phyloP scores from a whole-genome alignment of 2,888 invertebrate genomes.

The Drosophila flavopinicola region DNA sequence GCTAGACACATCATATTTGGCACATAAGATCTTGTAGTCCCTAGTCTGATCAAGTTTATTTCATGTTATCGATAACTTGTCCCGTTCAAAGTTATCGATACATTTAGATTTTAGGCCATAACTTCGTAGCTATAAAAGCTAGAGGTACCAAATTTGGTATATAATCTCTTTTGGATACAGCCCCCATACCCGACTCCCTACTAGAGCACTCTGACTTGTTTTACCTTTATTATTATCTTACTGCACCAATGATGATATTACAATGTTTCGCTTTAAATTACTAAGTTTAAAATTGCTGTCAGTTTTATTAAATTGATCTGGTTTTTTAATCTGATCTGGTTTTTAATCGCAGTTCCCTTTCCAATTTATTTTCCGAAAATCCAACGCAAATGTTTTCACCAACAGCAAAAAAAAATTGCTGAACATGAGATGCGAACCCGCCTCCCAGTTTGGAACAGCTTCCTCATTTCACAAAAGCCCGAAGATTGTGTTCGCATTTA shows the following conservation, averaged over 20 bases:
- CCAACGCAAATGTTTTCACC: slow-evolving; percentile 33
- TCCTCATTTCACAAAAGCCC: slow-evolving; percentile 67
- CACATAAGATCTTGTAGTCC: too few species aligned
- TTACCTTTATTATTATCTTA: too few species aligned
- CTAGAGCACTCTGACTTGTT: too few species aligned
- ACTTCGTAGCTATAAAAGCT: too few species aligned
- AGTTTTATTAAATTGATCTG: slow-evolving; percentile 9
- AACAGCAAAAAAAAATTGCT: slow-evolving; percentile 11
- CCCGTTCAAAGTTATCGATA: too few species aligned
- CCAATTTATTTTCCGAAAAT: slow-evolving; percentile 11
- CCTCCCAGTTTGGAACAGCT: slow-evolving; percentile 45
- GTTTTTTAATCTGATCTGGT: slow-evolving; percentile 4
- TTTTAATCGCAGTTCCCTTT: slow-evolving; percentile 7
- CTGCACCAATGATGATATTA: not conserved
- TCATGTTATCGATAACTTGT: too few species aligned
- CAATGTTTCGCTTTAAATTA: not conserved
- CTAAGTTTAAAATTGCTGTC: not conserved
- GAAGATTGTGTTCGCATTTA: slow-evolving; percentile 55
- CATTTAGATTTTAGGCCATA: too few species aligned
- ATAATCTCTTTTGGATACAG: too few species aligned
- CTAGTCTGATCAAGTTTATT: too few species aligned
- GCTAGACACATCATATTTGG: too few species aligned
- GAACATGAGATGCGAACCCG: slow-evolving; percentile 26
- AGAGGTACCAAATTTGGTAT: too few species aligned
- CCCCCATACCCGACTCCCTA: too few species aligned